Conservation (phyloP, 2,888 invertebrate species). For the Danaus chrysippus region DNA sequence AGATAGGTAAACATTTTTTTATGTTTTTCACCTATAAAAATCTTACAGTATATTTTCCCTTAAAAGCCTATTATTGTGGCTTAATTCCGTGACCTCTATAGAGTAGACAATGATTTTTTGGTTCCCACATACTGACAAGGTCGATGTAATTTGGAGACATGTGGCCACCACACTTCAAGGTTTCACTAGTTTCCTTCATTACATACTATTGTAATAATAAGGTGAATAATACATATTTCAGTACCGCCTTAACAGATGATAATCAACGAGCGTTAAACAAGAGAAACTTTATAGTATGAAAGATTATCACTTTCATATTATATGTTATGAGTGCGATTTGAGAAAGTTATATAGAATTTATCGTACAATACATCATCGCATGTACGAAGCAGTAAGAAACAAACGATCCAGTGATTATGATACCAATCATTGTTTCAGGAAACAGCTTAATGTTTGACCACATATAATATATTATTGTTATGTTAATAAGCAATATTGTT, state of each 20-base stretch:
- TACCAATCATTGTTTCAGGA: constrained; percentile 26
- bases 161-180: constrained; percentile 68
- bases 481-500: constrained; percentile 42
- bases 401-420: neutral
- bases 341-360: no score
- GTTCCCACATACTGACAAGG: constrained; percentile 71
- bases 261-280: neutral
- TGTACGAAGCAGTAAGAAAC: neutral
- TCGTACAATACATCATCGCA: no score
- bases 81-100: constrained; percentile 45
- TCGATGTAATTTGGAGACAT: constrained; percentile 67
- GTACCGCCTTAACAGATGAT: constrained; percentile 9
- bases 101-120: constrained; percentile 57
- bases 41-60: neutral
- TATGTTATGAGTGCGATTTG: no score
- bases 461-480: constrained; percentile 37
- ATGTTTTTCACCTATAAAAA: no score
- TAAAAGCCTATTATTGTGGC: neutral
- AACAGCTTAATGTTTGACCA: constrained; percentile 25
- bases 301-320: no score
- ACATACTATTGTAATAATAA: constrained; percentile 17
- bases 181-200: constrained; percentile 43
- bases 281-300: no score
- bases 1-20: no score
- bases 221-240: constrained; percentile 17